Percentiles rank a stretch among this genome's conserved stretches.
Evolutionary conservation across 2,797 vertebrate species (phyloP).

Genomic region (Huso huso): DNA sequence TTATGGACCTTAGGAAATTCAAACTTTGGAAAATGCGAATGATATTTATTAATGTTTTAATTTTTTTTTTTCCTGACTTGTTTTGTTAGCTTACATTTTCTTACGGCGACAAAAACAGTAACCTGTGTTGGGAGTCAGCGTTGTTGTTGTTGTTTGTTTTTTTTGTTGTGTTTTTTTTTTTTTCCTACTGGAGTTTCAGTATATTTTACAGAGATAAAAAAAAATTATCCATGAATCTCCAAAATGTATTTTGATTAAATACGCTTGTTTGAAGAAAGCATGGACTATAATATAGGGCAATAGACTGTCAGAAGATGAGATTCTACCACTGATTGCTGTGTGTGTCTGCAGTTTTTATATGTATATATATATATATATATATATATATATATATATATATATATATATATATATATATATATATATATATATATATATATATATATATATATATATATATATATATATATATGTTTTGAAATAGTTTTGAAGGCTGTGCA

Average conservation of each 20-base stretch:
- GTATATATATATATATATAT: no score
- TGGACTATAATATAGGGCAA: slow-evolving; percentile 18
- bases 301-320: slow-evolving; percentile 36
- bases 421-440: no score
- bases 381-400: no score
- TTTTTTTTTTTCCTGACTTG: slow-evolving; percentile 11
- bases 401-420: no score
- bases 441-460: no score
- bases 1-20: no score
- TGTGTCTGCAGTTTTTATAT: no score
- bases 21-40: background rate
- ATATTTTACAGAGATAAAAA: slow-evolving; percentile 27
- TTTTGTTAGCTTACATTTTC: slow-evolving; percentile 42
- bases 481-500: slow-evolving; percentile 10
- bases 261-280: no score
- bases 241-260: no score
- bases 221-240: slow-evolving; percentile 25
- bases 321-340: slow-evolving; percentile 15
- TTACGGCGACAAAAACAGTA: slow-evolving; percentile 47
- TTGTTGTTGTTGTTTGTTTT: slow-evolving; percentile 29
- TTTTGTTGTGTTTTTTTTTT: no score
- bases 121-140: slow-evolving; percentile 46
- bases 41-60: slow-evolving; percentile 4
- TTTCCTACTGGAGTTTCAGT: slow-evolving; percentile 29
- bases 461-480: background rate